Evolutionary conservation across 2,113 vertebrate genomes (phyloP), one percentile per base, ranked within the genome.

Genomic region (Neopipo cinnamomea): DNA sequence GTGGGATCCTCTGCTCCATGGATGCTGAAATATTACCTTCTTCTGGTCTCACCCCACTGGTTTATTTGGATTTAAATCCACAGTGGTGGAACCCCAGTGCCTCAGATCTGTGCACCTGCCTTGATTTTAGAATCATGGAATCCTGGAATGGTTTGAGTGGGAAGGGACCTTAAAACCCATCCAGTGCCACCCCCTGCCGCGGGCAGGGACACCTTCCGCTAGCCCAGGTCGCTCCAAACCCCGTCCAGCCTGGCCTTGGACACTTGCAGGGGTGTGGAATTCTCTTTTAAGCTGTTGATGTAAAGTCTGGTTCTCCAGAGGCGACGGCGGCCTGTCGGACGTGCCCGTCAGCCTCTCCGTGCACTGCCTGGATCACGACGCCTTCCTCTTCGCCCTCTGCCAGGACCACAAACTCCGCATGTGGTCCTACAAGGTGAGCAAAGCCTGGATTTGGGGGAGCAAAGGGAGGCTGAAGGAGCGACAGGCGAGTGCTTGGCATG

Each of bases 381-480:
- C 98, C 50, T 99, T 99, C 92, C 96, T 99, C 95, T 99, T 99
- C 2, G 98, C 99, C 5, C 97, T 99, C 39, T 99, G 99, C 96
- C 99, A 99, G 93, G 99, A 99, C 92, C 99, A 99, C 74, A 99
- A 99, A 47, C 98, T 99, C 17, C 98, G 99, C 11, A 99, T 99
- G 98, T 99, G 99, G 99, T 99, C 99, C 4, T 98, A 98, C n/a
- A 99, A 98, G 98, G 98, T 99, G 89, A 97, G 96, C 10, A 5
- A 18, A 24, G 44, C 41, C 41, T 47, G 25, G 2, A 5, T 7
- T 35, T 3, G 9, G 35, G 66, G 30, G 17, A 28, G 31, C 20
- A 49, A 9, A 11, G 1, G 10, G 21, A 39, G 70, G 44, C 33
- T 35, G 19, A 8, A 22, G 47, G 50, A 65, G 2, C 3, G 1